These are phyloP conservation scores for Speoplatyrhinus poulsoni DNA, from an alignment of 2,113 vertebrate genomes.

Conservation along the genomic window DNA sequence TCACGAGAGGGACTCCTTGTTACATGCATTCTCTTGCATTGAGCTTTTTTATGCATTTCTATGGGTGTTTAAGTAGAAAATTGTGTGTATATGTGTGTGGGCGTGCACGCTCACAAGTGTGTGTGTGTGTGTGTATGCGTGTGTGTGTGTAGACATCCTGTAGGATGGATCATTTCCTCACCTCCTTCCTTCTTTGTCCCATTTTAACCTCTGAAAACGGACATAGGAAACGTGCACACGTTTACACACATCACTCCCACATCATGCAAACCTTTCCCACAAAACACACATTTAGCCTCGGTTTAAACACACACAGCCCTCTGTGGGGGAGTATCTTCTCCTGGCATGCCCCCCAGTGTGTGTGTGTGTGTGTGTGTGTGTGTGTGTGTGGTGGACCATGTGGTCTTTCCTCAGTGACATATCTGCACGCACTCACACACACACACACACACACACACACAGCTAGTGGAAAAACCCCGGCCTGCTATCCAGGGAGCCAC, in stretches of 20 bases:
- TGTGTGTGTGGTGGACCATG: conserved; percentile 2
- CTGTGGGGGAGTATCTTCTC: conserved; percentile 11
- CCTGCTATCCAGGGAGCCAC: conserved; percentile 55
- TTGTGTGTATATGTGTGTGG: conserved; percentile 12
- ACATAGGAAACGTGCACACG: conserved; percentile 46
- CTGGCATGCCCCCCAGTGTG: conserved; percentile 11
- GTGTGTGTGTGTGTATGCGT: conserved; percentile 4
- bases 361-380: conserved; percentile 7
- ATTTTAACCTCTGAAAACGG: conserved; percentile 64
- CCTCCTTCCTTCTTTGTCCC: conserved; percentile 67
- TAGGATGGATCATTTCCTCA: conserved; percentile 70
- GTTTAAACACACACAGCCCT: conserved; percentile 27
- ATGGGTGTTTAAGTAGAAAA: conserved; percentile 3
- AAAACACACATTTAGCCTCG: conserved; percentile 39
- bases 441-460: background rate
- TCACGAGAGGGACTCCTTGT: background rate
- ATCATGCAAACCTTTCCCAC: conserved; percentile 6
- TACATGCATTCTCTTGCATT: background rate
- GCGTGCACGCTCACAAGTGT: background rate
- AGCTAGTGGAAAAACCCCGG: conserved; percentile 33
- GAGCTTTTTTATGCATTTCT: background rate
- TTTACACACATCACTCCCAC: conserved; percentile 30
- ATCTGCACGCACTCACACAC: conserved; percentile 26
- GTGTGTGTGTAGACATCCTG: conserved; percentile 35
- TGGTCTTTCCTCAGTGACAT: conserved; percentile 52